Evolutionary conservation across 2,113 vertebrate genomes (phyloP).

Genomic region (Rhinolophus ferrumequinum): DNA sequence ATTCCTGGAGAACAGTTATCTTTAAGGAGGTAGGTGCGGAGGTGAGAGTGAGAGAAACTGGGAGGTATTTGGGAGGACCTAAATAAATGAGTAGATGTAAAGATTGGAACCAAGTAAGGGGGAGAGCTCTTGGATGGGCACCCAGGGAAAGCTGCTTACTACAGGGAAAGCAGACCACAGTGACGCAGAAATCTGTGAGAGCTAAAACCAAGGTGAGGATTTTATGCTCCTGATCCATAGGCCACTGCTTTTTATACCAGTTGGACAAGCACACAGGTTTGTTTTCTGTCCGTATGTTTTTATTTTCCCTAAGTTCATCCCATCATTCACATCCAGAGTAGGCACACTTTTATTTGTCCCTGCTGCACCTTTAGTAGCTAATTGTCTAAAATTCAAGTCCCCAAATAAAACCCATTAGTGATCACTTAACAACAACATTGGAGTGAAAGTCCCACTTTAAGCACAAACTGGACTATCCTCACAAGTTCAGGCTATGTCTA

Average conservation of each 20-base stretch:
- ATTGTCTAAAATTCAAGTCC: slow-evolving; percentile 19
- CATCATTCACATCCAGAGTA: background rate
- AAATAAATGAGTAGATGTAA: background rate
- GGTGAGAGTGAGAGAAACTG: background rate
- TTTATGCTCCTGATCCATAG: background rate
- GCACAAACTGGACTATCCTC: background rate
- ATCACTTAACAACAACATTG: background rate
- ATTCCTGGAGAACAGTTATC: background rate
- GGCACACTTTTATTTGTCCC: background rate
- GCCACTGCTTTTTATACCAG: background rate
- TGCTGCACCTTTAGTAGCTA: background rate
- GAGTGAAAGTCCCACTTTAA: background rate
- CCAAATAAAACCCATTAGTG: background rate
- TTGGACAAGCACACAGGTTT: background rate
- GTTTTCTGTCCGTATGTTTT: background rate
- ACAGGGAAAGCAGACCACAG: background rate
- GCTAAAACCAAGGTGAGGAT: background rate
- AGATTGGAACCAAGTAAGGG: background rate
- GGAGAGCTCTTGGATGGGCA: background rate
- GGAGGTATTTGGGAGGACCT: background rate
- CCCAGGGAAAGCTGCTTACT: background rate
- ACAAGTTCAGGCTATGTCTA: background rate
- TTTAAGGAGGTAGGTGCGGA: background rate
- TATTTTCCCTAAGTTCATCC: background rate
- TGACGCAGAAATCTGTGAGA: background rate